Evolutionary conservation across 2,113 vertebrate genomes (phyloP).

Genomic region (Mus spicilegus): DNA sequence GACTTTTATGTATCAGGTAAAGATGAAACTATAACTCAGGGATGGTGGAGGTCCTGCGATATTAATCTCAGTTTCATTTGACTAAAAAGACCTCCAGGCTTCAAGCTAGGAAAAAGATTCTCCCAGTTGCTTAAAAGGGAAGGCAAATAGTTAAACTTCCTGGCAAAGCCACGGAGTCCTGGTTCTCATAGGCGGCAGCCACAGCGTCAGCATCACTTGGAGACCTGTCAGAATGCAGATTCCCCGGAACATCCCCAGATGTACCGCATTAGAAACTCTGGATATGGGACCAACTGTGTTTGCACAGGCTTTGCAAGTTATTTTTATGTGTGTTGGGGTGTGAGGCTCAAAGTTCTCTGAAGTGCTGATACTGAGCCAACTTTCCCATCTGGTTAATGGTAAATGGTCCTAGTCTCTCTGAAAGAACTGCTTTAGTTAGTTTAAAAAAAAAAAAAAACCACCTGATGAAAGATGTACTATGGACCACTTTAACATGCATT

Average conservation of each 20-base stretch:
- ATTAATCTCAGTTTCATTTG: neutral
- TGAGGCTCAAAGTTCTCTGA: neutral
- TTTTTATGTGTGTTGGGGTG: neutral
- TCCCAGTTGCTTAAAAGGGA: constrained; percentile 59
- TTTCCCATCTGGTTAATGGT: constrained; percentile 40
- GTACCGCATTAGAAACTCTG: neutral
- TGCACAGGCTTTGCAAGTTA: neutral
- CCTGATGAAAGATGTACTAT: neutral
- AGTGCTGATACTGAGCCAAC: constrained; percentile 17
- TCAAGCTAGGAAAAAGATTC: constrained; percentile 3
- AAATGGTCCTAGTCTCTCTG: constrained; percentile 12
- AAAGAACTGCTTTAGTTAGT: neutral
- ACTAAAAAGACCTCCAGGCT: constrained; percentile 28
- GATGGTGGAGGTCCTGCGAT: neutral
- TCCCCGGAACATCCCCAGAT: no score
- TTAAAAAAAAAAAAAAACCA: neutral
- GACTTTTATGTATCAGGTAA: neutral
- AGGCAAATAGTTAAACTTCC: constrained; percentile 51
- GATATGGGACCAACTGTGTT: no score
- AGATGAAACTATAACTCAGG: neutral
- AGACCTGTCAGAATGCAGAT: neutral
- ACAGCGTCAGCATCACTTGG: no score
- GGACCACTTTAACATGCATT: neutral
- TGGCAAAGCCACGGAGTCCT: neutral
- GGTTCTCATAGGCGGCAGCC: neutral